A percentile compares a stretch with the other conserved stretches of the same genome.
Conservation (phyloP, 2,888 invertebrate genomes). For the Seira musarum region DNA sequence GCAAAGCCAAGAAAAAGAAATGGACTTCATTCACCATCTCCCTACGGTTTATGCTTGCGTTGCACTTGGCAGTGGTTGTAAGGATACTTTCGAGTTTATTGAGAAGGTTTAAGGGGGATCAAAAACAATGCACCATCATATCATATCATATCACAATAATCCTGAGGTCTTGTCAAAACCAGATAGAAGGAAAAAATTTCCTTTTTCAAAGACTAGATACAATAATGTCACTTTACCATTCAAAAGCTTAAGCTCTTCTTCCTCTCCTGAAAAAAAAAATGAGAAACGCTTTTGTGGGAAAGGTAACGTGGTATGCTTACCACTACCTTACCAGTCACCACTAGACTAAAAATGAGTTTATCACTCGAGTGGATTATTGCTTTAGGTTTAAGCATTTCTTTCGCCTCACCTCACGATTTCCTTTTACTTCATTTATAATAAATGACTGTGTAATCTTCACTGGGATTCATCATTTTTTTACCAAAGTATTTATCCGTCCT, state of each 20-base stretch:
- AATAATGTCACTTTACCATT: constrained; percentile 4
- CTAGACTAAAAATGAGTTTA: constrained; percentile 12
- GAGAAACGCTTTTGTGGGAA: neutral
- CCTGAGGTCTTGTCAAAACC: neutral
- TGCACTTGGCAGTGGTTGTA: too few relatives aligned
- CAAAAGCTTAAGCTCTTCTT: too few relatives aligned
- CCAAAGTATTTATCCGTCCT: neutral
- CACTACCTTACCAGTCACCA: too few relatives aligned
- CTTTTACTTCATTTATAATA: constrained; percentile 50
- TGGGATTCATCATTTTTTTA: neutral
- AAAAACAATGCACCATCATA: neutral
- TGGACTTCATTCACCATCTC: too few relatives aligned
- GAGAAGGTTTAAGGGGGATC: neutral
- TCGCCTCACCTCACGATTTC: constrained; percentile 48
- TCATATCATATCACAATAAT: too few relatives aligned
- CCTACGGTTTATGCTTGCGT: too few relatives aligned
- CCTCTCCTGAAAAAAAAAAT: neutral
- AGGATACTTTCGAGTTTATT: neutral
- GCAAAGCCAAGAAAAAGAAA: too few relatives aligned
- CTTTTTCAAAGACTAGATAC: neutral
- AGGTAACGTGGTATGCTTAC: neutral
- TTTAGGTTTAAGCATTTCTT: constrained; percentile 5
- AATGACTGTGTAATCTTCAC: constrained; percentile 13
- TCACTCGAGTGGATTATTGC: constrained; percentile 1
- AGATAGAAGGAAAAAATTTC: neutral